Evolutionary conservation across 2,888 invertebrate species (phyloP).

Genomic region (Lasioglossum oenotherae): DNA sequence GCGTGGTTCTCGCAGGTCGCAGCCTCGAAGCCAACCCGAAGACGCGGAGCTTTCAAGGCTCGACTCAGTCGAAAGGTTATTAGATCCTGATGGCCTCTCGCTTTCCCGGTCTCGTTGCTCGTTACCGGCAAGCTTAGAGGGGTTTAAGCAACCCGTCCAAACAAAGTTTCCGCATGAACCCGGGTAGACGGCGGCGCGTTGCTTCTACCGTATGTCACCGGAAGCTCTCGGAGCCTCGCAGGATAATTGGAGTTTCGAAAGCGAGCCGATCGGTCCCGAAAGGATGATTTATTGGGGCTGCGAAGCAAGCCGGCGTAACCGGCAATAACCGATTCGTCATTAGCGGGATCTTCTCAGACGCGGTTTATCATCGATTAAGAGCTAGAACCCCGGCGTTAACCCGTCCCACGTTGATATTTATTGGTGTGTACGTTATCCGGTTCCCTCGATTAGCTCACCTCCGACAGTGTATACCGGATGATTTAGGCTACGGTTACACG

Average conservation of each 20-base stretch:
- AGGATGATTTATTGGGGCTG: constrained; percentile 61
- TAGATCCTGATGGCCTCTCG: constrained; percentile 63
- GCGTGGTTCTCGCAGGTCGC: not conserved
- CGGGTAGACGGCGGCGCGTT: constrained; percentile 33
- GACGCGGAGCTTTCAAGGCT: constrained; percentile 22
- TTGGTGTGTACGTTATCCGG: constrained; percentile 41
- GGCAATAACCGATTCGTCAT: constrained; percentile 69
- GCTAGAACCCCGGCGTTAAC: constrained; percentile 39
- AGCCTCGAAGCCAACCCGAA: constrained; percentile 26
- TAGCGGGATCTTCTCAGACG: constrained; percentile 50
- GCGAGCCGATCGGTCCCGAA: constrained; percentile 45
- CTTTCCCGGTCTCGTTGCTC: constrained; percentile 37
- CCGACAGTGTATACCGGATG: constrained; percentile 11
- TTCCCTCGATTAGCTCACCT: constrained; percentile 46
- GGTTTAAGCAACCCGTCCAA: constrained; percentile 50
- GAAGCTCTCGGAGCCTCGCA: constrained; percentile 42
- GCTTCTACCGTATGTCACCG: constrained; percentile 48
- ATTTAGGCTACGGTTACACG: constrained; percentile 14
- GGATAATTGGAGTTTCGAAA: constrained; percentile 68
- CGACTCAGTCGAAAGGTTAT: constrained; percentile 57
- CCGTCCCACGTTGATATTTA: constrained; percentile 51
- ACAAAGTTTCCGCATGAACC: constrained; percentile 57
- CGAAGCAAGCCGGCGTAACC: constrained; percentile 34
- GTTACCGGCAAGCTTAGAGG: constrained; percentile 58
- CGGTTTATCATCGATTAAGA: constrained; percentile 69